Evolutionary conservation across 1,140 invertebrate genomes (phyloP).

Genomic region (Armadillidium nasatum): DNA sequence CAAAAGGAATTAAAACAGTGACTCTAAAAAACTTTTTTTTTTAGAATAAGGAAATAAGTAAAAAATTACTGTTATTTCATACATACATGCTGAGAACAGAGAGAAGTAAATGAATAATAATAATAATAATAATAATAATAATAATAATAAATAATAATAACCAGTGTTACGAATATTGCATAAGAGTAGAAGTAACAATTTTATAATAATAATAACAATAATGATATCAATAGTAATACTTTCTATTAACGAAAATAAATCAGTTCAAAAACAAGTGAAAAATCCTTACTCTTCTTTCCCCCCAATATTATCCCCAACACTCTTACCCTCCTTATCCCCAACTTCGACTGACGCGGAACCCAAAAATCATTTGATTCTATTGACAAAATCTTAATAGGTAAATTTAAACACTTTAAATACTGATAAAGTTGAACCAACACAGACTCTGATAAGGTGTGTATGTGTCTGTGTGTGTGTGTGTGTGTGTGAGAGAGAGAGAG

Average conservation of each 20-base stretch:
- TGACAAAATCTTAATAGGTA: background rate
- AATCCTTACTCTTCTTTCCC: background rate
- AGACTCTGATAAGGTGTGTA: background rate
- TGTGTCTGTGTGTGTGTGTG: background rate
- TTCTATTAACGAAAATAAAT: background rate
- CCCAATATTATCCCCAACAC: background rate
- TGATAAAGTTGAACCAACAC: constrained; percentile 4
- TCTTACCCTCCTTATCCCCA: too few species aligned
- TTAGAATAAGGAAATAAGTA: too few species aligned
- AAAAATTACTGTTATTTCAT: too few species aligned
- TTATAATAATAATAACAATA: background rate
- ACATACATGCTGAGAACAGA: too few species aligned
- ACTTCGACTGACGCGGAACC: too few species aligned
- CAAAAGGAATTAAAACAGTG: too few species aligned
- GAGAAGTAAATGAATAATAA: too few species aligned
- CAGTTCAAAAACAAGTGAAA: background rate
- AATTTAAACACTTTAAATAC: background rate
- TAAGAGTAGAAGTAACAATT: background rate
- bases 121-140: background rate
- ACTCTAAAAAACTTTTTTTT: too few species aligned
- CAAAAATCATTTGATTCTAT: background rate
- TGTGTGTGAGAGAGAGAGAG: too few species aligned
- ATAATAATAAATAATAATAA: constrained; percentile 4
- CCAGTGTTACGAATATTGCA: too few species aligned
- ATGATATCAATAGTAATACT: background rate